Evolutionary conservation across 2,113 vertebrate genomes (phyloP).

Genomic region (Martes martes): DNA sequence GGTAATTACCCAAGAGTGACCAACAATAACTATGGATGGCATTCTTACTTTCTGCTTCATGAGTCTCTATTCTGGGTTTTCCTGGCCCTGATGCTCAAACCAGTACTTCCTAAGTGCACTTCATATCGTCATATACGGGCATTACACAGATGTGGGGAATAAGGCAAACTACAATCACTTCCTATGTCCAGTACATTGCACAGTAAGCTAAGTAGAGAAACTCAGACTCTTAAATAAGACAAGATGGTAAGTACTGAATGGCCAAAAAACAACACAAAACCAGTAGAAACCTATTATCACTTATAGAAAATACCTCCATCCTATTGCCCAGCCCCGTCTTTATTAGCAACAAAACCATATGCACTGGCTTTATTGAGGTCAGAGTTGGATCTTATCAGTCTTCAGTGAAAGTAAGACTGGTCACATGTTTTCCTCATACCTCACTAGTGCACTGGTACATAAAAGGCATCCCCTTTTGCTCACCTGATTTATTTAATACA

Average conservation of each 20-base stretch:
- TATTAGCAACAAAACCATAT: not conserved
- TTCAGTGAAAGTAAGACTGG: constrained; percentile 78
- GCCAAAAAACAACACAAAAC: not conserved
- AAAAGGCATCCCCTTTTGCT: constrained; percentile 40
- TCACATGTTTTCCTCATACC: constrained; percentile 81
- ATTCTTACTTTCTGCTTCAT: not conserved
- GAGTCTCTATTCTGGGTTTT: not conserved
- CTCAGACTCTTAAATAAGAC: not conserved
- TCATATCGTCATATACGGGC: not conserved
- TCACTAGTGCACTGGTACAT: constrained; percentile 51
- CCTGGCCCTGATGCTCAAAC: not conserved
- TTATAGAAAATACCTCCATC: not conserved
- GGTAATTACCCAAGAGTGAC: not conserved
- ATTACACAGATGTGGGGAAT: not conserved
- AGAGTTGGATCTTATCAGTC: constrained; percentile 88
- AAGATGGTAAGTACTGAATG: not conserved
- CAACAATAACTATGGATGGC: not conserved
- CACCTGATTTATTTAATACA: constrained; percentile 96
- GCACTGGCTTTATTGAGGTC: constrained; percentile 71
- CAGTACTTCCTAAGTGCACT: not conserved
- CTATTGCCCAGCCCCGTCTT: not conserved
- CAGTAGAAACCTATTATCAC: not conserved
- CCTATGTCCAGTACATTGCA: not conserved
- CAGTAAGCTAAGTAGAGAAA: not conserved
- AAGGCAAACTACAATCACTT: not conserved